Evolutionary conservation across 2,113 vertebrate genomes (phyloP).

Genomic region (Poecilia latipinna): DNA sequence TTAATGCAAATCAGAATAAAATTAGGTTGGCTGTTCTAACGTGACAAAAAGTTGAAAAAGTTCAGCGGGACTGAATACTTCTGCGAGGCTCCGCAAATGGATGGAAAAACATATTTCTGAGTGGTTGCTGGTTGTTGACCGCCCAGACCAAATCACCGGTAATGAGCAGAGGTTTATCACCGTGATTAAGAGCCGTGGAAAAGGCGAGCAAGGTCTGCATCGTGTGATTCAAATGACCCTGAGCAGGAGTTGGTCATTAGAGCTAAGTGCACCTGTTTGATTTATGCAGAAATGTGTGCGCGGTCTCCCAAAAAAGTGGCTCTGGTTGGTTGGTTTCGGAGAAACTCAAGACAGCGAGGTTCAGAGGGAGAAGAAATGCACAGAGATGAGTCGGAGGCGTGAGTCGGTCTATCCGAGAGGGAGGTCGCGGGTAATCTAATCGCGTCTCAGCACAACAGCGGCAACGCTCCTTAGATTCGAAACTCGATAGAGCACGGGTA

Average conservation of each 20-base stretch:
- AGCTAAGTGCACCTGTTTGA: neutral
- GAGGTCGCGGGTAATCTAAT: constrained; percentile 35
- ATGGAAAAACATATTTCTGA: constrained; percentile 1
- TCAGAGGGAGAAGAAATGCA: constrained; percentile 21
- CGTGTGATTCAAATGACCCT: constrained; percentile 16
- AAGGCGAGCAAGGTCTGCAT: neutral
- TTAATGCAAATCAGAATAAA: neutral
- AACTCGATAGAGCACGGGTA: constrained; percentile 23
- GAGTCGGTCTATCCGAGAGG: constrained; percentile 38
- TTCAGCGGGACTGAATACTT: neutral
- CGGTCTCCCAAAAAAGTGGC: constrained; percentile 2
- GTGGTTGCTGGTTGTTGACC: constrained; percentile 1
- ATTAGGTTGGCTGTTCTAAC: neutral
- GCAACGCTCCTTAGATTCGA: neutral
- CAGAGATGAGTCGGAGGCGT: constrained; percentile 13
- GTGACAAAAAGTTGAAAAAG: neutral
- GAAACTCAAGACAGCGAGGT: constrained; percentile 6
- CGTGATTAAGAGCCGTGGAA: neutral
- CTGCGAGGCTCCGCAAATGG: too few species aligned
- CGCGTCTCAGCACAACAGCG: constrained; percentile 16
- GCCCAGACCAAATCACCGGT: constrained; percentile 1
- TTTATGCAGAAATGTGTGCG: neutral
- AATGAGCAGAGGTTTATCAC: constrained; percentile 3
- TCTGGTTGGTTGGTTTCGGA: neutral
- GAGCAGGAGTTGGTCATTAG: constrained; percentile 9